Conservation (phyloP, 2,797 vertebrate species). For the Cynodonichthys magdalenae region DNA sequence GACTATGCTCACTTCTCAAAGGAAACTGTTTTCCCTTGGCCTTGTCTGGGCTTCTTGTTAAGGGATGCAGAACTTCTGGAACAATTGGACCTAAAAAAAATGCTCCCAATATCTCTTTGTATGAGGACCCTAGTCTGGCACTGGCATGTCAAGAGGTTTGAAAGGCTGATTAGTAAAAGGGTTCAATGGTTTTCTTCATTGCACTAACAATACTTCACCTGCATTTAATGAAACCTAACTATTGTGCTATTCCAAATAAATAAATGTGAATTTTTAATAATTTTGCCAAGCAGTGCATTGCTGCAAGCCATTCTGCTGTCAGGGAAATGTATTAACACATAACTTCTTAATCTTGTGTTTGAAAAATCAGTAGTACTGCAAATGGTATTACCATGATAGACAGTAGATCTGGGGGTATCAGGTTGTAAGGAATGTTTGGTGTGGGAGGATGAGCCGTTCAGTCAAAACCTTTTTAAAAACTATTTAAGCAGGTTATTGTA, state of each 20-base stretch:
- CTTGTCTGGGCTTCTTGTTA: constrained; percentile 69
- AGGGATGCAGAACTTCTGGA: constrained; percentile 72
- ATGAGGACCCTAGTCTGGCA: constrained; percentile 56
- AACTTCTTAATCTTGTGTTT: not conserved
- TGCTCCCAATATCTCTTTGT: constrained; percentile 52
- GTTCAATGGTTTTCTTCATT: constrained; percentile 40
- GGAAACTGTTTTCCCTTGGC: constrained; percentile 47
- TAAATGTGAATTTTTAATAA: constrained; percentile 44
- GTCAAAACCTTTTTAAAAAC: not conserved
- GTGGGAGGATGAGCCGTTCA: not conserved
- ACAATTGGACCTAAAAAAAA: constrained; percentile 63
- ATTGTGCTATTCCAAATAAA: constrained; percentile 49
- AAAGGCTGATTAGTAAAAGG: constrained; percentile 26
- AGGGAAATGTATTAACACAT: constrained; percentile 16
- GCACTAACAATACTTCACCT: constrained; percentile 58
- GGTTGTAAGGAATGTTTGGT: no score
- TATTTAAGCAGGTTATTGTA: no score
- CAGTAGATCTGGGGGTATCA: no score
- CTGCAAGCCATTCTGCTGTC: constrained; percentile 1
- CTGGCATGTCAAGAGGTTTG: constrained; percentile 53
- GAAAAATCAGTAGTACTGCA: no score
- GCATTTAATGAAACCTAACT: constrained; percentile 64
- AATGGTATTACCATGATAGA: no score
- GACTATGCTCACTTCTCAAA: constrained; percentile 61
- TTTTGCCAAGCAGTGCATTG: constrained; percentile 5